These are phyloP conservation scores for Sminthopsis crassicaudata DNA, from an alignment of 2,113 vertebrate genomes.

Conservation along the genomic window DNA sequence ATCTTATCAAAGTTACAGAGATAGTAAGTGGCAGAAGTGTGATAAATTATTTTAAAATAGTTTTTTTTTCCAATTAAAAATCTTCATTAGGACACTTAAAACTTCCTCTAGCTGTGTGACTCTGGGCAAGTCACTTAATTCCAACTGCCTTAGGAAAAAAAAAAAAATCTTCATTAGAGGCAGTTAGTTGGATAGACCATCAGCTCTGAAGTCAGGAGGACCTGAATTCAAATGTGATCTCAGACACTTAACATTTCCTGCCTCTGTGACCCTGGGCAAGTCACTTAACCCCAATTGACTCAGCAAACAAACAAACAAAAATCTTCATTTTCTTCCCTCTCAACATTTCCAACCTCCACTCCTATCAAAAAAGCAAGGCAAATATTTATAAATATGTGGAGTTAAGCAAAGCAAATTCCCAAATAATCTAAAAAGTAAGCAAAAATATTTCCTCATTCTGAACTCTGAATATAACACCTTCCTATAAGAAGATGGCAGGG, in stretches of 20 bases:
- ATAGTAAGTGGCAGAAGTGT: background rate
- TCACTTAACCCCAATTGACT: no score
- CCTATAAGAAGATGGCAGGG: background rate
- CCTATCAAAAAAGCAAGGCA: background rate
- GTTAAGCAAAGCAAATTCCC: background rate
- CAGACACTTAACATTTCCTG: no score
- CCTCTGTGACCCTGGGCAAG: no score
- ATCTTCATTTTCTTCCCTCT: background rate
- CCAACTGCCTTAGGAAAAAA: no score
- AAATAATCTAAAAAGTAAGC: background rate
- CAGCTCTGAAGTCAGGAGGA: no score
- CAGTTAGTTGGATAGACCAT: no score
- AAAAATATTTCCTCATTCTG: background rate
- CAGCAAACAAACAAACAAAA: no score
- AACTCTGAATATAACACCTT: background rate
- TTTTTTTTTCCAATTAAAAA: background rate
- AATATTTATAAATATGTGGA: background rate
- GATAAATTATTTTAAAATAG: background rate
- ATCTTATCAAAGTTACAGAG: background rate
- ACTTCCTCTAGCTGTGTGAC: no score
- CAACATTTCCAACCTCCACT: background rate
- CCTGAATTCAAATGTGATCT: no score
- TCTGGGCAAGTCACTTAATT: no score
- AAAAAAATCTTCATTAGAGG: no score
- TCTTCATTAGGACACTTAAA: background rate